Evolutionary conservation across 1,140 invertebrate genomes (phyloP).

Genomic region (Neomicropteryx cornuta): DNA sequence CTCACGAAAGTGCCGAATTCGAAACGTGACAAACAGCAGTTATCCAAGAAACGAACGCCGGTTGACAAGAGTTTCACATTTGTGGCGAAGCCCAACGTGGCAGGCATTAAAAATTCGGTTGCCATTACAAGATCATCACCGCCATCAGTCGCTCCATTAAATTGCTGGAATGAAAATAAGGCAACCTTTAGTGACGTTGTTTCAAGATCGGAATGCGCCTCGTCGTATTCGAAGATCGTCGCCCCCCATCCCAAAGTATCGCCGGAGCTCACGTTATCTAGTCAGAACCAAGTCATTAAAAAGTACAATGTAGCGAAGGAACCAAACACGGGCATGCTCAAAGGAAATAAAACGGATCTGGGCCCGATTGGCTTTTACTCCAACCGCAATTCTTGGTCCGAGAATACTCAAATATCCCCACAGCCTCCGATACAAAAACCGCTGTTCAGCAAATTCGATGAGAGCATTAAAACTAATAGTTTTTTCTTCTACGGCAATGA

Average conservation of each 20-base stretch:
- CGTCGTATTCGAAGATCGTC: slow-evolving; percentile 8
- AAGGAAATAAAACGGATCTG: slow-evolving; percentile 6
- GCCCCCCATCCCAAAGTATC: slow-evolving; percentile 10
- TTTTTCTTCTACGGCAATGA: neutral
- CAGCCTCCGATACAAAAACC: neutral
- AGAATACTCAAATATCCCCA: neutral
- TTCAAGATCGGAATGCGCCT: slow-evolving; percentile 12
- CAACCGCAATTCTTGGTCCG: neutral
- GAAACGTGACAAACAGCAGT: slow-evolving; percentile 12
- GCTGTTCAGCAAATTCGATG: neutral
- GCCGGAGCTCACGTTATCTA: slow-evolving; percentile 1
- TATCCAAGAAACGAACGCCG: slow-evolving; percentile 12
- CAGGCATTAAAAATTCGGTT: too few species aligned
- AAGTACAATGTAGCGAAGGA: neutral
- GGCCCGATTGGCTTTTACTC: slow-evolving; percentile 15
- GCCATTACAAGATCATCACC: neutral
- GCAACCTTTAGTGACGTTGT: slow-evolving; percentile 16
- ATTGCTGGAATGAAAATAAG: slow-evolving; percentile 10
- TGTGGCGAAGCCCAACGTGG: slow-evolving; percentile 8
- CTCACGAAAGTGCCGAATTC: neutral
- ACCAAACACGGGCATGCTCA: neutral
- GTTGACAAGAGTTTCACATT: slow-evolving; percentile 14
- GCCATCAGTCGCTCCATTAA: neutral
- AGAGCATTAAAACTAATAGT: neutral
- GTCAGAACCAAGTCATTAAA: neutral